These are phyloP conservation scores for Agonopterix subpropinquella DNA, from an alignment of 2,888 invertebrate species.

Conservation along the genomic window DNA sequence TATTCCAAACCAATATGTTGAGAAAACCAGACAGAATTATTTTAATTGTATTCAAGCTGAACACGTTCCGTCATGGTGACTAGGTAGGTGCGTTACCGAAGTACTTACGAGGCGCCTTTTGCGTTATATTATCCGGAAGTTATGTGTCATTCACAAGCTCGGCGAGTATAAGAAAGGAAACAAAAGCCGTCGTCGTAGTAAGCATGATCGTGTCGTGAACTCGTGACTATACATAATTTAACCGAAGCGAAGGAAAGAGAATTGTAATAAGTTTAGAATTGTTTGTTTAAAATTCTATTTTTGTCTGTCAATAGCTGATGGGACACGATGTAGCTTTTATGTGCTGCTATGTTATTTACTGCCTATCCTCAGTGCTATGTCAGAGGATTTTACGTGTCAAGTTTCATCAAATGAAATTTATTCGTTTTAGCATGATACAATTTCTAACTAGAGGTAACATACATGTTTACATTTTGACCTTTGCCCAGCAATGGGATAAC, in stretches of 20 bases:
- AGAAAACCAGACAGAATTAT: too few species aligned
- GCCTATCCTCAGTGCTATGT: too few species aligned
- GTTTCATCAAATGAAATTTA: too few species aligned
- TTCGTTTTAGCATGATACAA: too few species aligned
- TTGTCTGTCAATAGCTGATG: neutral
- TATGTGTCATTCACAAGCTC: conserved; percentile 22
- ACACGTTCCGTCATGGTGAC: conserved; percentile 26
- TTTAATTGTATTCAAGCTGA: conserved; percentile 17
- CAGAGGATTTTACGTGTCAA: too few species aligned
- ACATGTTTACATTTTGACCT: too few species aligned
- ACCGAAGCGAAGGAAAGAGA: neutral
- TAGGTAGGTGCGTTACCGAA: conserved; percentile 11
- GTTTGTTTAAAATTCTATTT: conserved; percentile 1
- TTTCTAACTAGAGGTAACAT: too few species aligned
- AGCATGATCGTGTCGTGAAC: conserved; percentile 9
- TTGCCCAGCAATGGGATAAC: too few species aligned
- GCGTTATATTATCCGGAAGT: conserved; percentile 30
- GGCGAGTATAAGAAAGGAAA: conserved; percentile 21
- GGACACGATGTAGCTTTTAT: neutral
- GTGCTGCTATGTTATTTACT: neutral
- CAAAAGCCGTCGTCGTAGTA: conserved; percentile 18
- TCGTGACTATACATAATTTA: conserved; percentile 16
- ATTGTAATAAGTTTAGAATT: neutral
- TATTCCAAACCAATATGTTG: too few species aligned
- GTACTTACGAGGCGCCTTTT: conserved; percentile 17